A percentile compares a stretch with the other conserved stretches of the same genome.
Evolutionary conservation across 2,113 vertebrate genomes (phyloP).

Genomic region (Pelmatolapia mariae): DNA sequence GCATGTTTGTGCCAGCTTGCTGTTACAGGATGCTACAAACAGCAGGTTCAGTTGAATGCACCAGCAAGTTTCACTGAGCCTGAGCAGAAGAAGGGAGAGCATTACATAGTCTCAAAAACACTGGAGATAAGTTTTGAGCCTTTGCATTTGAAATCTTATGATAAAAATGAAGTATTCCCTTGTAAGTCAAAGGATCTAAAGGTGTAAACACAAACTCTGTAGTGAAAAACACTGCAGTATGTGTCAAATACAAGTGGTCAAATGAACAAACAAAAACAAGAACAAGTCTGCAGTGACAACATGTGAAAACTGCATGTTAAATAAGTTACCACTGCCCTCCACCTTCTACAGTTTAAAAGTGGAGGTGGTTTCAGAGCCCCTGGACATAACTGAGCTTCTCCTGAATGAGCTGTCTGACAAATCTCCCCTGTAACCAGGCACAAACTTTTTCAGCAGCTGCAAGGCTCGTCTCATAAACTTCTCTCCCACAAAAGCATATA

Average conservation of each 20-base stretch:
- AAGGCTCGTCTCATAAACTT: slow-evolving; percentile 59
- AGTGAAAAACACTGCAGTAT: neutral
- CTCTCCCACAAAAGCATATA: slow-evolving; percentile 72
- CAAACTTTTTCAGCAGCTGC: slow-evolving; percentile 32
- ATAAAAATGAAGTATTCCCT: neutral
- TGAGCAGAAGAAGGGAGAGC: neutral
- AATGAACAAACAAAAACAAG: neutral
- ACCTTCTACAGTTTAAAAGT: neutral
- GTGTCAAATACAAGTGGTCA: neutral
- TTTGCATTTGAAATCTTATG: neutral
- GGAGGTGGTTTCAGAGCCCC: slow-evolving; percentile 32
- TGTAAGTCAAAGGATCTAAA: neutral
- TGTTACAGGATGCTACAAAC: neutral
- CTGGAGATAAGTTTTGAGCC: neutral
- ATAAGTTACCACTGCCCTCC: accelerated
- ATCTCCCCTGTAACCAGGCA: neutral
- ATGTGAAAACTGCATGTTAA: neutral
- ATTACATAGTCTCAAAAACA: neutral
- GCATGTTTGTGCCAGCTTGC: neutral
- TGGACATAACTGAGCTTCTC: slow-evolving; percentile 52
- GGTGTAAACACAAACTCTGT: neutral
- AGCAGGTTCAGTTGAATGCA: neutral
- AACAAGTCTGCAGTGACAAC: neutral
- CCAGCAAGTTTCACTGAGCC: neutral
- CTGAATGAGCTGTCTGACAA: slow-evolving; percentile 1